phyloP scores from a whole-genome alignment of 2,888 invertebrate genomes.

The Spisula subtruncata region DNA sequence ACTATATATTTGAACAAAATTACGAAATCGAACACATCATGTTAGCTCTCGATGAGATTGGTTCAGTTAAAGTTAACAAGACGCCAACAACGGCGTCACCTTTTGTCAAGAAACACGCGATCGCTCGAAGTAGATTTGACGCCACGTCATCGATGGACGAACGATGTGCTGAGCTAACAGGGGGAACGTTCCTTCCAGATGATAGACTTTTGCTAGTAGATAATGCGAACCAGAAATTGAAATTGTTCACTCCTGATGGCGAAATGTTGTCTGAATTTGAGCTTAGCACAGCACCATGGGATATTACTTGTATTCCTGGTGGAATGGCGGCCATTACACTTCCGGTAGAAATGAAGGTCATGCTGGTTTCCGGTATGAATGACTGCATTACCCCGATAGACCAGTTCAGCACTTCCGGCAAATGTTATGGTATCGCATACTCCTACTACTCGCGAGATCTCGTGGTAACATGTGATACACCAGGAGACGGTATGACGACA shows the following conservation, averaged over 20 bases:
- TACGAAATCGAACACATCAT: constrained; percentile 73
- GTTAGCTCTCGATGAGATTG: constrained; percentile 68
- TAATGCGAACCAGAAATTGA: constrained; percentile 68
- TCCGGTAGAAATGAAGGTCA: constrained; percentile 69
- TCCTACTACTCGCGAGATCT: constrained; percentile 66
- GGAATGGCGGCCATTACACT: constrained; percentile 71
- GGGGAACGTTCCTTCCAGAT: constrained; percentile 69
- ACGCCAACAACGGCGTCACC: constrained; percentile 64
- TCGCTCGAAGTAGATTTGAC: constrained; percentile 54
- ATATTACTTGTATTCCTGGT: constrained; percentile 68
- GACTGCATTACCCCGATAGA: constrained; percentile 72
- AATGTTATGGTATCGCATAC: constrained; percentile 71
- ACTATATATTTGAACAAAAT: constrained; percentile 66
- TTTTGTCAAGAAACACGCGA: constrained; percentile 67
- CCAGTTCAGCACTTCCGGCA: constrained; percentile 67
- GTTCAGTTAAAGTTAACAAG: constrained; percentile 59
- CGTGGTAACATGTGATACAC: constrained; percentile 67
- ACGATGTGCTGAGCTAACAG: constrained; percentile 69
- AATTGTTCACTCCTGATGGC: constrained; percentile 69
- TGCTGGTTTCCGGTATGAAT: constrained; percentile 61
- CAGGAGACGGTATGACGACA: constrained; percentile 58
- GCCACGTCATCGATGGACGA: constrained; percentile 71
- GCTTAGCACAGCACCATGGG: constrained; percentile 70
- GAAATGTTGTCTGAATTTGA: constrained; percentile 67
- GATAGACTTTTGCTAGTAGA: constrained; percentile 68